phyloP scores from a whole-genome alignment of 2,797 vertebrate species.

The Masticophis lateralis region DNA sequence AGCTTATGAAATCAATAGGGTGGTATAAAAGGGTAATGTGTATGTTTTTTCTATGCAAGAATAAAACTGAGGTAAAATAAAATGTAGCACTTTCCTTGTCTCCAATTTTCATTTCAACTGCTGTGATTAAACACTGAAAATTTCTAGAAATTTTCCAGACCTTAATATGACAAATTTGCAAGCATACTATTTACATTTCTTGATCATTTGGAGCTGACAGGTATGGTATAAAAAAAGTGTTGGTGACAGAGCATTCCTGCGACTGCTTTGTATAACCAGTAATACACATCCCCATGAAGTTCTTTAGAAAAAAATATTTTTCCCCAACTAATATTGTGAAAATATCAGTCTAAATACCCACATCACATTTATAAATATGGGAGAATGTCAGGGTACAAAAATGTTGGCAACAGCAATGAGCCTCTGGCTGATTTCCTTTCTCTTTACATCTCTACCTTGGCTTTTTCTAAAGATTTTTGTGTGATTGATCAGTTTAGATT shows the following conservation, averaged over 20 bases:
- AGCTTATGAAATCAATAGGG: not conserved
- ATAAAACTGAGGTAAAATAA: not conserved
- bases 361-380: conserved; percentile 1
- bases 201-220: not conserved
- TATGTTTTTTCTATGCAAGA: not conserved
- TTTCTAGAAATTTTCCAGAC: not conserved
- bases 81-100: not conserved
- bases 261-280: not conserved
- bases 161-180: not conserved
- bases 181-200: not conserved
- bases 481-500: conserved; percentile 26
- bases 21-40: not conserved
- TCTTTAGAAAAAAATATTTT: not conserved
- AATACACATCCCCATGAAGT: not conserved
- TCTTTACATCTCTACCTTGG: not conserved
- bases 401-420: not conserved
- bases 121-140: not conserved
- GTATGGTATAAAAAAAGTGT: not conserved
- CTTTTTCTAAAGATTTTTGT: conserved; percentile 11
- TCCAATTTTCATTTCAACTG: not conserved
- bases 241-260: not conserved
- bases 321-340: not conserved
- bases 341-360: not conserved
- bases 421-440: not conserved
- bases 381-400: conserved; percentile 5